These are phyloP conservation scores for Bombus waltoni DNA, from an alignment of 1,140 invertebrate genomes.

Conservation along the genomic window DNA sequence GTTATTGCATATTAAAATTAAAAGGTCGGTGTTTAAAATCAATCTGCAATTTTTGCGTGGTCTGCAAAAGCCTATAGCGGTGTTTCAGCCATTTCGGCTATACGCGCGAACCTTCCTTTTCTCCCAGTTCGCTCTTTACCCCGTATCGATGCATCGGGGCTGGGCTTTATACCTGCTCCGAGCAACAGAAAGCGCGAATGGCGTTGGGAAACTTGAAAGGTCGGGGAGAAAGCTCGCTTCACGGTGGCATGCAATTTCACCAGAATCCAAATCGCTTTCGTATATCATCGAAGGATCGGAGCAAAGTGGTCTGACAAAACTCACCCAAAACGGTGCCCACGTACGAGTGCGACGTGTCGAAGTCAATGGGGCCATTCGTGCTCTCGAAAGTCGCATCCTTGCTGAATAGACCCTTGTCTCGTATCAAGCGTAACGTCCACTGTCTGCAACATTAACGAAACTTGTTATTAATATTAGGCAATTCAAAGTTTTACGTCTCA, in stretches of 20 bases:
- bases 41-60: neutral
- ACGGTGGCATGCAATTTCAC: neutral
- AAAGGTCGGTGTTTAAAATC: conserved; percentile 7
- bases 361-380: conserved; percentile 87
- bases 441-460: conserved; percentile 84
- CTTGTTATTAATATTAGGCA: neutral
- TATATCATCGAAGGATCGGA: neutral
- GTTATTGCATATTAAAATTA: conserved; percentile 18
- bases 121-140: no score
- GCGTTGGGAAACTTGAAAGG: neutral
- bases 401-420: conserved; percentile 89
- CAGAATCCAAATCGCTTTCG: neutral
- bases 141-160: neutral
- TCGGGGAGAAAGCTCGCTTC: neutral
- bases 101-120: neutral
- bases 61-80: no score
- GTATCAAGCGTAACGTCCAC: conserved; percentile 89
- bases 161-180: neutral
- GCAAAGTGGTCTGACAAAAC: conserved; percentile 30
- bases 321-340: conserved; percentile 91
- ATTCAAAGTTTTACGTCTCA: no score
- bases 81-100: neutral
- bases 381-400: conserved; percentile 91
- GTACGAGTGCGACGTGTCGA: conserved; percentile 90
- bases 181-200: neutral